These are phyloP conservation scores for Porphyrio hochstetteri DNA, from an alignment of 2,113 vertebrate species.

Conservation along the genomic window DNA sequence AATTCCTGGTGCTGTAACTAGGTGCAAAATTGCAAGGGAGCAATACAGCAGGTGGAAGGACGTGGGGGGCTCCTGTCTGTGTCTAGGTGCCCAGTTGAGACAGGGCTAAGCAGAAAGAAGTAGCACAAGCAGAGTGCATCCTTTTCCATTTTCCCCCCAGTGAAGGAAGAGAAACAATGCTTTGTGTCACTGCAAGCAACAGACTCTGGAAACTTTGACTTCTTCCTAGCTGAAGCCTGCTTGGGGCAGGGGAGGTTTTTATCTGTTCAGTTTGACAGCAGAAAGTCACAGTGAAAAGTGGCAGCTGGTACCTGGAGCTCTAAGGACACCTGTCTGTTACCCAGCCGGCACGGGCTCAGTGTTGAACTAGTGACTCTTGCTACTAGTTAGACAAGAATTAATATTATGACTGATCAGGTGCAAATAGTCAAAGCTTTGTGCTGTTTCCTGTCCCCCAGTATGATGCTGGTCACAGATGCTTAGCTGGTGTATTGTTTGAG, in stretches of 20 bases:
- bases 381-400: neutral
- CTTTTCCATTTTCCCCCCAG: neutral
- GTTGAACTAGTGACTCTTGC: neutral
- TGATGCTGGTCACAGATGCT: neutral
- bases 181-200: too few relatives aligned
- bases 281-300: neutral
- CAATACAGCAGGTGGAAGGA: neutral
- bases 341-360: neutral
- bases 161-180: neutral
- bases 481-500: neutral
- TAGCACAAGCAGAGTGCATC: too few relatives aligned
- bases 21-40: neutral
- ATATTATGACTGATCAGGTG: neutral
- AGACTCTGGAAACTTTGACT: neutral
- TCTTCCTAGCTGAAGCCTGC: neutral
- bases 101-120: neutral
- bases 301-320: neutral
- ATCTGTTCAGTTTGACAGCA: neutral
- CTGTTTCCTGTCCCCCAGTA: neutral
- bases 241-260: neutral
- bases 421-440: neutral
- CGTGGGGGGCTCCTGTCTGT: accelerated
- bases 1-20: accelerated
- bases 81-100: neutral
- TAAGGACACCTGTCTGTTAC: neutral